Percentiles rank a stretch among this genome's conserved stretches.
Conservation (phyloP, 2,888 invertebrate genomes). For the Parthenolecanium corni region DNA sequence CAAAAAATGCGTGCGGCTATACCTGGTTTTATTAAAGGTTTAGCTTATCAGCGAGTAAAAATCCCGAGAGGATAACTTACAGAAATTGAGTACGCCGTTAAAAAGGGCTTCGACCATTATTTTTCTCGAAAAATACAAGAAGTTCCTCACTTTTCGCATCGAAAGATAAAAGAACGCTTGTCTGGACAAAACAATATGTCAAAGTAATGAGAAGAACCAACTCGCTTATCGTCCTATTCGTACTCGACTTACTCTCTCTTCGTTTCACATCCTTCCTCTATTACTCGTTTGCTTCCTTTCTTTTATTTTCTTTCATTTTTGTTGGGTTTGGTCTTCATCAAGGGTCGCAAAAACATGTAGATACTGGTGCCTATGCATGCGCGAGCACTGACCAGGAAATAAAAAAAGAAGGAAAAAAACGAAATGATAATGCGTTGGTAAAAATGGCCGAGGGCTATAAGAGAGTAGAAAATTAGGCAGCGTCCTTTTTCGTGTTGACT, state of each 20-base stretch:
- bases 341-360: too few species aligned
- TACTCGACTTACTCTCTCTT: too few species aligned
- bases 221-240: slow-evolving; percentile 15
- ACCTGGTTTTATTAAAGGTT: slow-evolving; percentile 25
- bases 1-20: neutral
- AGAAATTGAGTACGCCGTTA: slow-evolving; percentile 26
- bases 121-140: slow-evolving; percentile 16
- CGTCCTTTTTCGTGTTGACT: too few species aligned
- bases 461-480: too few species aligned
- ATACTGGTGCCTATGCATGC: too few species aligned
- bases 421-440: neutral
- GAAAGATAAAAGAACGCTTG: slow-evolving; percentile 25
- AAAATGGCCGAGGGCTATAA: too few species aligned
- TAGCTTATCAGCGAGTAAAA: slow-evolving; percentile 14
- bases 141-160: neutral
- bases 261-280: too few species aligned
- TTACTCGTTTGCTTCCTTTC: too few species aligned
- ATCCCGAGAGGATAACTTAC: slow-evolving; percentile 11
- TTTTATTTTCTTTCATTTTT: too few species aligned
- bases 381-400: too few species aligned
- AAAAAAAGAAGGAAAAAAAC: neutral
- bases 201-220: slow-evolving; percentile 20
- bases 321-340: too few species aligned
- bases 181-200: slow-evolving; percentile 24
- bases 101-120: slow-evolving; percentile 20